Base-by-base conservation (phyloP, 2,888 invertebrate species). In the Synanthedon formicaeformis region DNA sequence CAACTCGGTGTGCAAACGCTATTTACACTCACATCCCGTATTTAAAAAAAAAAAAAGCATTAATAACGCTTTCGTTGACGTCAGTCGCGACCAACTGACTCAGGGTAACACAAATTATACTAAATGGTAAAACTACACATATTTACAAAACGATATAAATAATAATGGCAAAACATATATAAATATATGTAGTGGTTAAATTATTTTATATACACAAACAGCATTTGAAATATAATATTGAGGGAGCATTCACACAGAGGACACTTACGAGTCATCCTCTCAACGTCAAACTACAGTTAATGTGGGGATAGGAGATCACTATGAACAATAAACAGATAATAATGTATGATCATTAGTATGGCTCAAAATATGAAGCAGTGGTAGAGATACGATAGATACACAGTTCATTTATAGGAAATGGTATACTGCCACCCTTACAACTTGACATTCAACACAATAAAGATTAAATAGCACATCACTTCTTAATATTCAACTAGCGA, bases 341-440 rank as follows among this genome's bases (percentile, higher is more conserved):
- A 67, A 61, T 64, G 71, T 67, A 66, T 68, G 61, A 70, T 70
- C 67, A 67, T 64, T 62, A 56, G 62, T 67, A 81, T 73, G 74
- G 71, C 57, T 75, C 73, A 73, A 72, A 78, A 80, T 79, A 81
- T 73, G 69, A 83, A 81, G 83, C 82, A 74, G 77, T 80, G 75
- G 76, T 65, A 63, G 65, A 62, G 56, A 58, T 58, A 62, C 57
- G 10, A 60, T 53, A 58, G 51, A 52, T 60, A 61, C 61, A 66
- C 65, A 45, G n/a, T 45, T 14, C 13, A 3, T 51, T 23, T 34
- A 34, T 34, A 34, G 34, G 34, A 34, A 10, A 2, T 34, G 34
- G 8, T 1, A 10, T 2, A 34, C 34, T 34, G 34, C 34, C 34
- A 34, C 34, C 34, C 34, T 34, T 34, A 34, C 10, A 34, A 34